Base-by-base conservation (phyloP, 2,113 vertebrate species). In the Ariopsis seemanni region DNA sequence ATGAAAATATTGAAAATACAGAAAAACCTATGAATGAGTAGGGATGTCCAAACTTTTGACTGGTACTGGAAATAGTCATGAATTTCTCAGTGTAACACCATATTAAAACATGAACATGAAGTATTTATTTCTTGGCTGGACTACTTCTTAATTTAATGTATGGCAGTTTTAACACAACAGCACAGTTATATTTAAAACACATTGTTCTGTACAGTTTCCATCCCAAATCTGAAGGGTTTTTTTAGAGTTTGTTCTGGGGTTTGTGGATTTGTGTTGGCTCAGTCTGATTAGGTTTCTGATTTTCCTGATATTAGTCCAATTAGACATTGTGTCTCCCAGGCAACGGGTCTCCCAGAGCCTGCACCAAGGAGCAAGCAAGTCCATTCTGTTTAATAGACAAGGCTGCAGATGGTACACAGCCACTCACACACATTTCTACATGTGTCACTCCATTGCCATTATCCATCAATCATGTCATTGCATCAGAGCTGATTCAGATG, bases 401-500 rank as follows among this genome's bases (percentile, higher is more conserved):
- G 81, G 71, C 93, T 86, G 88, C 90, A 92, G 92, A 94, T 94
- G 91, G 90, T 58, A 92, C 88, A 82, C 89, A 89, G 86, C 89
- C 91, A 89, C 89, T 91, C 86, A 89, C 88, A 90, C 92, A 86
- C 85, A 81, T 89, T 93, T 89, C 88, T 92, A 92, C 93, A 93
- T 27, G 75, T 78, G 75, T n/a, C 75, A 55, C 27, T 55, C 5
- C 52, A 78, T 17, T 55, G 75, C 88, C 90, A 88, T 91, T 91
- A 89, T 89, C 85, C 90, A 90, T 95, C 92, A 94, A 94, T 94
- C 92, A 94, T 75, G 72, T 53, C 91, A 22, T 83, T 83, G 84
- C 62, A 92, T 93, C 93, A 85, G 55, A 92, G 91, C 90, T 91
- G 58, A 93, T 94, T 93, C 91, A 91, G 27, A 86, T 85, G 71